Evolutionary conservation across 2,888 invertebrate genomes (phyloP), one percentile per base, ranked within the genome.

Genomic region (Physocephala rufipes): DNA sequence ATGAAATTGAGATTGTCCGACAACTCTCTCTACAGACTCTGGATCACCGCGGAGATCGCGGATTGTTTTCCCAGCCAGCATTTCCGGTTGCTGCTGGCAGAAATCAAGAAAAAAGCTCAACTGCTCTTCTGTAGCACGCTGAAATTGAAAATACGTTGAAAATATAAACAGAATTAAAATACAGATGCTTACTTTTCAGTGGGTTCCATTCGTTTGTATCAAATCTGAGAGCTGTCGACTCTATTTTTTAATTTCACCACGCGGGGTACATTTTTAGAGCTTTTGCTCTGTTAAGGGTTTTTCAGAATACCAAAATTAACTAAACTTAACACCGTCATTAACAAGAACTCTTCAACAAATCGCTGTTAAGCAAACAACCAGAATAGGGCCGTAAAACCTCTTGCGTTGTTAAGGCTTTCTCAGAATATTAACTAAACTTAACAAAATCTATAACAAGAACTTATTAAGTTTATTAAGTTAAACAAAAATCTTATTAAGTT

Each of bases 31-130:
- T n/a, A n/a, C n/a, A n/a, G n/a, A n/a, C n/a, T n/a, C n/a, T n/a
- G n/a, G n/a, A n/a, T n/a, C 51, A 51, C 16, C 47, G 47, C 47
- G 16, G 47, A 12, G 47, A n/a, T n/a, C n/a, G n/a, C n/a, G 47
- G 47, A 15, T 47, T 12, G 47, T 12, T 47, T 16, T 47, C 13
- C 47, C 1, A 15, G 47, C 47, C 16, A 47, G 47, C 47, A 47
- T 47, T 16, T 47, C 47, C 1, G 47, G 47, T 16, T 47, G 47
- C 47, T 47, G 47, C 47, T 16, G 47, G 47, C 47, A 47, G 16
- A 47, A 47, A 47, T 47, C 47, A 36, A 62, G 19, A 30, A 36
- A 62, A 62, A 62, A 36, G 36, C 43, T 62, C 16, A 59, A 59
- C 30, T 59, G 15, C 24, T 26, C 24, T 59, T 13, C 15, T n/a